Percentiles rank a stretch among this genome's conserved stretches.
Evolutionary conservation across 2,888 invertebrate genomes (phyloP).

Genomic region (Stenoptilia bipunctidactyla): DNA sequence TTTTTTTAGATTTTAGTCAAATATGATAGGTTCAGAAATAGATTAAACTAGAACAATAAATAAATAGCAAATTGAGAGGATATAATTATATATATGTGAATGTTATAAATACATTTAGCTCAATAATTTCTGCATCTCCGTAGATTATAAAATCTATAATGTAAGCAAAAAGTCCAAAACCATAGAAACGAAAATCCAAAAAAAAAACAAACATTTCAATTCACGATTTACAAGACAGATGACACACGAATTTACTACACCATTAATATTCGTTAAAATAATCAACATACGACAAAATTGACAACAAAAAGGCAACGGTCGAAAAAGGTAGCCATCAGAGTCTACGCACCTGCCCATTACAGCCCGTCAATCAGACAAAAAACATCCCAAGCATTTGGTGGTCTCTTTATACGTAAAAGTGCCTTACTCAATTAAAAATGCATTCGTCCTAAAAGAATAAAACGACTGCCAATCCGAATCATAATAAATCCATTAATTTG

Average conservation of each 20-base stretch:
- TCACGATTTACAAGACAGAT: constrained; percentile 6
- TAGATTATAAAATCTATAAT: too few species aligned
- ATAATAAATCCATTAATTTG: constrained; percentile 71
- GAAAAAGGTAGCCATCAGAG: constrained; percentile 62
- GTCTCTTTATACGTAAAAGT: constrained; percentile 68
- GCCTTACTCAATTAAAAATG: constrained; percentile 71
- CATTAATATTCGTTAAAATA: constrained; percentile 34
- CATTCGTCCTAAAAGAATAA: constrained; percentile 67
- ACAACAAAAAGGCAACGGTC: constrained; percentile 36
- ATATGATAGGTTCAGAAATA: too few species aligned
- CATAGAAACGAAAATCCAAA: too few species aligned
- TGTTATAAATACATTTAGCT: too few species aligned
- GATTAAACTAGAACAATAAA: too few species aligned
- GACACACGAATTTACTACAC: constrained; percentile 28
- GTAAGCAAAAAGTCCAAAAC: too few species aligned
- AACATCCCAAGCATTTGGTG: constrained; percentile 60
- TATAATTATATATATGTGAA: too few species aligned
- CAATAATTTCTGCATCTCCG: too few species aligned
- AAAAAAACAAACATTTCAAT: constrained; percentile 15
- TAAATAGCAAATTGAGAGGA: too few species aligned
- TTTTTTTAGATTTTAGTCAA: too few species aligned
- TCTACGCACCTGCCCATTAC: constrained; percentile 69
- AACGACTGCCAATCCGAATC: constrained; percentile 56
- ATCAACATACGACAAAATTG: constrained; percentile 40
- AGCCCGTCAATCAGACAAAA: constrained; percentile 69